Evolutionary conservation across 2,113 vertebrate genomes (phyloP).

Genomic region (Tenebrosternarchus preto): DNA sequence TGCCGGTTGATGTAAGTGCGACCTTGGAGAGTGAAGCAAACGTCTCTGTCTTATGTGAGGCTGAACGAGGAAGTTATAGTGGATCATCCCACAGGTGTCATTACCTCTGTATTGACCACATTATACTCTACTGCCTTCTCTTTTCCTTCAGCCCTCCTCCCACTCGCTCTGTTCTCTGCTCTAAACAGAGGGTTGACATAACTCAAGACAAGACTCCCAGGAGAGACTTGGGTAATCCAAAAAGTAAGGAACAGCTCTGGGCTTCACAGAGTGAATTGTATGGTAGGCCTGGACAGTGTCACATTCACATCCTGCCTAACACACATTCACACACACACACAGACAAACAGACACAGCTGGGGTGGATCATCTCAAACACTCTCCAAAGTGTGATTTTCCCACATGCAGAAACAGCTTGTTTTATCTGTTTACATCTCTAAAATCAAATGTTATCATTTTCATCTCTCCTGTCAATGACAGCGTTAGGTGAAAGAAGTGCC

Average conservation of each 20-base stretch:
- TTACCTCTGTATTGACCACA: constrained; percentile 40
- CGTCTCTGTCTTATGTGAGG: no score
- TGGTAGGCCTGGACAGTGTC: constrained; percentile 35
- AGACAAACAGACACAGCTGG: constrained; percentile 33
- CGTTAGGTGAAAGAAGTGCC: constrained; percentile 9
- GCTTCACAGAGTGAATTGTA: constrained; percentile 10
- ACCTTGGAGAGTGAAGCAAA: background rate
- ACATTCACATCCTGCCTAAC: constrained; percentile 27
- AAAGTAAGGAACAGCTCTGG: constrained; percentile 33
- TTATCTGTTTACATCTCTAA: constrained; percentile 37
- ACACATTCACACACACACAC: constrained; percentile 23
- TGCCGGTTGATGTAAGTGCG: background rate
- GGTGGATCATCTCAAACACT: constrained; percentile 24
- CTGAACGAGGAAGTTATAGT: no score
- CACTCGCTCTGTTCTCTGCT: background rate
- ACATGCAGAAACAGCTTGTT: constrained; percentile 21
- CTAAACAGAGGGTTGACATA: constrained; percentile 30
- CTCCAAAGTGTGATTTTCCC: constrained; percentile 34
- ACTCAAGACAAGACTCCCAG: constrained; percentile 23
- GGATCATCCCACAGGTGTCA: constrained; percentile 9
- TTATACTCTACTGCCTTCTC: constrained; percentile 13
- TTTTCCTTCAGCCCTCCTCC: background rate
- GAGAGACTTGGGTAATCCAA: constrained; percentile 46
- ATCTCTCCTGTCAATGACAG: background rate
- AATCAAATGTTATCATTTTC: constrained; percentile 7